These are phyloP conservation scores for Agrochola litura DNA, from an alignment of 2,888 invertebrate species.

Conservation along the genomic window DNA sequence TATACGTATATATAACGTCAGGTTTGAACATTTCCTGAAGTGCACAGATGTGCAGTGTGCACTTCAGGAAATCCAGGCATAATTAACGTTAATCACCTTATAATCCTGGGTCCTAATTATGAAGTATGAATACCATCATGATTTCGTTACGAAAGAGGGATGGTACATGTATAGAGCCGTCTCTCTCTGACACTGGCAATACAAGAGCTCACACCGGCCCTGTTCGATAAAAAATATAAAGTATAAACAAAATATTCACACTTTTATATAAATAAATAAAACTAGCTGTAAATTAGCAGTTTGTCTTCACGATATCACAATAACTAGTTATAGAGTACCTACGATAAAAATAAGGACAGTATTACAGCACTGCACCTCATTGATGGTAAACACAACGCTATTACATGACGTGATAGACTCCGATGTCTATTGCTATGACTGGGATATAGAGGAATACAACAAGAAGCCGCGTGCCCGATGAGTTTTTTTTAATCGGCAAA, in stretches of 20 bases:
- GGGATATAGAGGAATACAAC: background rate
- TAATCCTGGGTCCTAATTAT: background rate
- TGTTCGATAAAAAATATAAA: constrained; percentile 22
- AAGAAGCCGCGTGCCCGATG: background rate
- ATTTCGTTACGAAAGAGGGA: too few species aligned
- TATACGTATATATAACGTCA: background rate
- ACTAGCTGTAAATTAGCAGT: constrained; percentile 77
- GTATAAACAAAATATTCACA: constrained; percentile 66
- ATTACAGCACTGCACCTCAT: constrained; percentile 75
- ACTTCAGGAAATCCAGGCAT: background rate
- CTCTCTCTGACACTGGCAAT: too few species aligned
- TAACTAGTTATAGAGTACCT: constrained; percentile 69
- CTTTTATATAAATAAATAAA: constrained; percentile 71
- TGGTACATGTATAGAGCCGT: too few species aligned
- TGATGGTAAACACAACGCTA: constrained; percentile 53
- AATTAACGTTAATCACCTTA: background rate
- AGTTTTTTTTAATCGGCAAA: background rate
- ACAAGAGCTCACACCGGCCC: constrained; percentile 29
- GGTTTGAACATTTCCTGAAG: too few species aligned
- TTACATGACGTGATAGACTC: constrained; percentile 38
- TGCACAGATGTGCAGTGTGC: background rate
- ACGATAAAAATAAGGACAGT: constrained; percentile 69
- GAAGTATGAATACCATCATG: too few species aligned
- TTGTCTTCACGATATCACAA: constrained; percentile 74
- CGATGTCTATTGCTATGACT: constrained; percentile 33